Base-by-base conservation (phyloP, 2,113 vertebrate genomes). In the Chascanopsetta lugubris region DNA sequence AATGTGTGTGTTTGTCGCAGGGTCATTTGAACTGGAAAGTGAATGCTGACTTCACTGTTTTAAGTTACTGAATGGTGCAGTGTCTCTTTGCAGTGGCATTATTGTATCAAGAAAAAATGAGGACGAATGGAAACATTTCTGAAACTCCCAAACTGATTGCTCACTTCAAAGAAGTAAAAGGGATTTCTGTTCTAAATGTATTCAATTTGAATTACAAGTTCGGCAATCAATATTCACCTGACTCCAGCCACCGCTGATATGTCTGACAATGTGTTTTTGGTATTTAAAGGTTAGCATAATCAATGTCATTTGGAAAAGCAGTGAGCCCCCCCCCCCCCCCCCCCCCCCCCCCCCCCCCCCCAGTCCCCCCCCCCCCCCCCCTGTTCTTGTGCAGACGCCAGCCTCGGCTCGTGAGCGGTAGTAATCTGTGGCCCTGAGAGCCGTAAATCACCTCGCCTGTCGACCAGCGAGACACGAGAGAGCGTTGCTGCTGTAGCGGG, bases 401-500 rank as follows among this genome's bases (percentile, higher is more conserved):
- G 72, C 54, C 22, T 61, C 73, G 53, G 75, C 49, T 69, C 38
- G 61, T 62, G 67, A 69, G 78, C 60, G 62, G 67, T 25, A 55
- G 75, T 61, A 71, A 78, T 77, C 60, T 43, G 61, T 38, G 56
- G 40, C 49, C 53, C 63, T 21, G 46, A 25, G 57, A 17, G 72
- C 34, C 76, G 78, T 84, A 81, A 87, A 85, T 84, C 67, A 82
- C 67, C 50, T 75, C 49, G 74, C 53, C 40, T 54, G 73, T 58
- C 69, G 72, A 67, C 65, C 54, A 72, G 61, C 12, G 48, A 71
- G 69, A 78, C 69, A 72, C 21, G 42, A 74, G 63, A 73, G 60
- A 55, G 57, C 40, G 42, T 18, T 84, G 85, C 81, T 72, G 82
- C 76, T 70, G 77, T 77, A 80, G 88, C 71, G 69, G 85, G 65